Evolutionary conservation across 2,113 vertebrate species (phyloP).

Genomic region (Ailurus styani): DNA sequence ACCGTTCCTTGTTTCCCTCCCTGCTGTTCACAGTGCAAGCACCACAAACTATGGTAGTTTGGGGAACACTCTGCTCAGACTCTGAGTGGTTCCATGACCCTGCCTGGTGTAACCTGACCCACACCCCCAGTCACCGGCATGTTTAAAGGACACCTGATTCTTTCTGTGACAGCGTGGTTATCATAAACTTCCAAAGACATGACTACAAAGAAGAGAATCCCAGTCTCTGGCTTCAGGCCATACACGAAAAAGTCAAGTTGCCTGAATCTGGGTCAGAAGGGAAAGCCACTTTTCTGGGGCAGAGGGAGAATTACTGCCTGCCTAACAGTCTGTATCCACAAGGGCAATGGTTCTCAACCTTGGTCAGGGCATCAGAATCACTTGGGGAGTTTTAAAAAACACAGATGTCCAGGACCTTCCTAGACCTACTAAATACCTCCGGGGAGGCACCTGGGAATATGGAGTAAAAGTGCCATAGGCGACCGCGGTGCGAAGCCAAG

Average conservation of each 20-base stretch:
- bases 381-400: neutral
- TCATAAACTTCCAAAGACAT: neutral
- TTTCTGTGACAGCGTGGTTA: slow-evolving; percentile 24
- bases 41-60: neutral
- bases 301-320: neutral
- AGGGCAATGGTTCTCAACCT: neutral
- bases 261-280: slow-evolving; percentile 44
- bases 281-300: neutral
- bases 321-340: neutral
- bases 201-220: slow-evolving; percentile 48
- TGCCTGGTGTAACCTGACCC: neutral
- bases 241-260: neutral
- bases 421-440: neutral
- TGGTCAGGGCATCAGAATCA: neutral
- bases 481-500: neutral
- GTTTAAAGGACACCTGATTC: slow-evolving; percentile 50
- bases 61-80: neutral
- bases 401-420: neutral
- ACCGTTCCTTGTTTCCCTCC: neutral
- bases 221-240: slow-evolving; percentile 23
- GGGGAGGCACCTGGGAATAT: neutral
- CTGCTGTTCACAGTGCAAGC: neutral
- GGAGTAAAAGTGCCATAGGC: neutral
- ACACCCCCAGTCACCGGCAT: neutral
- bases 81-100: neutral